Evolutionary conservation across 2,113 vertebrate genomes (phyloP), one percentile per base, ranked within the genome.

Genomic region (Lasiurus cinereus): DNA sequence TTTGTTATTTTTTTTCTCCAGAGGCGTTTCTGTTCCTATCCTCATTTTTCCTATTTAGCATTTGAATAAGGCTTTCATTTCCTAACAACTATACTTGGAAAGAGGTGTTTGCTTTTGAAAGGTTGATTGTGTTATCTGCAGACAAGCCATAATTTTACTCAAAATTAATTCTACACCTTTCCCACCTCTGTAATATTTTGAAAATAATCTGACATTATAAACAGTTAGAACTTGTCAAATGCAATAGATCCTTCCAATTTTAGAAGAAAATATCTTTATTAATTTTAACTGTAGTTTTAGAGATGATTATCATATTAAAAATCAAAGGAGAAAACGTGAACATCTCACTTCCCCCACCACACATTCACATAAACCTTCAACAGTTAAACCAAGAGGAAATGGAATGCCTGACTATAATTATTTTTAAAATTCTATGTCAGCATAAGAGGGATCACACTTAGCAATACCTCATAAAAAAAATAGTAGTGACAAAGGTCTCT

Each of bases 141-240:
- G 73, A 94, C 87, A 98, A 97, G 98, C 96, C 83, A 79, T 98
- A 54, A 96, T 96, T 98, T 98, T 97, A 66, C 96, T 88, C 74
- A 96, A 97, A 97, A 86, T 54, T 97, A 97, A 97, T 97, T 95
- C 92, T 97, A 91, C 36, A 48, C 76, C 84, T 95, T 96, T 97
- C 91, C 83, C 96, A 92, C 62, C 95, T 96, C 95, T 97, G 92
- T 84, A 98, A 98, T 97, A 97, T 96, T 97, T 98, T 82, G 3
- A 98, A 98, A 98, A 96, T 97, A 97, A 97, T 95, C 94, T 97
- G 98, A 97, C 48, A 74, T 86, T 93, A 96, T 74, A 98, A 98
- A 97, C 70, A 93, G 94, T 96, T 96, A 76, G 64, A 90, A 92
- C 87, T 95, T 98, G 95, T 98, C 96, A 98, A 96, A 98, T 95